phyloP scores from a whole-genome alignment of 2,888 invertebrate species.

The Microctonus aethiopoides region DNA sequence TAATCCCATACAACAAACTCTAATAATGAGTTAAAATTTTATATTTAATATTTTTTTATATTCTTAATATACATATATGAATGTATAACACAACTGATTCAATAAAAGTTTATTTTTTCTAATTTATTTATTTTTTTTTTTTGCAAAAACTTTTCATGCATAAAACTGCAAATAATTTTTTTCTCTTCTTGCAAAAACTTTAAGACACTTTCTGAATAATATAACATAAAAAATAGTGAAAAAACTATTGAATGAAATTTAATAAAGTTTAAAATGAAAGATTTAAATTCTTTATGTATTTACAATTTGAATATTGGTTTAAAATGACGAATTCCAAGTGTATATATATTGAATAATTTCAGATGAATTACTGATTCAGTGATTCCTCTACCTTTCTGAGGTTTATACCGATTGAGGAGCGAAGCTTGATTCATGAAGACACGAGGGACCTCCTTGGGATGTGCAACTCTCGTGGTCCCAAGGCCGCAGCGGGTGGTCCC shows the following conservation, averaged over 20 bases:
- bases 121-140: too few relatives aligned
- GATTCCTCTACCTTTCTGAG: constrained; percentile 49
- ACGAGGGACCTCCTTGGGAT: constrained; percentile 66
- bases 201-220: too few relatives aligned
- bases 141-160: too few relatives aligned
- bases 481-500: constrained; percentile 66
- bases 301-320: neutral
- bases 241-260: neutral
- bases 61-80: too few relatives aligned
- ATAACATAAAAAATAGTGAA: neutral
- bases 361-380: constrained; percentile 32
- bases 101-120: too few relatives aligned
- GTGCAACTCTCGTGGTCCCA: constrained; percentile 57
- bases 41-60: neutral
- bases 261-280: neutral
- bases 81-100: too few relatives aligned
- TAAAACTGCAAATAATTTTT: too few relatives aligned
- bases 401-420: constrained; percentile 65
- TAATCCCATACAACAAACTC: neutral
- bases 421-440: constrained; percentile 67
- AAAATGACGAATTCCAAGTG: neutral
- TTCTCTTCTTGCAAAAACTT: too few relatives aligned
- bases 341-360: constrained; percentile 36
- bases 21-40: neutral
- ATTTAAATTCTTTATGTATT: neutral